phyloP scores from a whole-genome alignment of 1,140 invertebrate genomes.

The Papilio dardanus region DNA sequence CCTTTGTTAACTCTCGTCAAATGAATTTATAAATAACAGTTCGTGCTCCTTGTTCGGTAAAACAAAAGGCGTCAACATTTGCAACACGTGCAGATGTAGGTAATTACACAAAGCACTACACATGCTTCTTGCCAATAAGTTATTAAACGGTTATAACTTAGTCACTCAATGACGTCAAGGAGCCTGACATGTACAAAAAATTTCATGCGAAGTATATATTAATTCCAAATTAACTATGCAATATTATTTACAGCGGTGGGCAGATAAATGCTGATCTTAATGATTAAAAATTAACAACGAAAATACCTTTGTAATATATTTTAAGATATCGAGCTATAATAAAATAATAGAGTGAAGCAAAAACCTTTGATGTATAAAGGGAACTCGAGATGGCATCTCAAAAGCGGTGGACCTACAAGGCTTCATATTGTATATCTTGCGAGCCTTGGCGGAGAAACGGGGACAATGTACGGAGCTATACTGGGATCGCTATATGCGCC shows the following conservation, averaged over 20 bases:
- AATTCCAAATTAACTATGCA: neutral
- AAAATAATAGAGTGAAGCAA: constrained; percentile 11
- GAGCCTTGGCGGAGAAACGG: constrained; percentile 22
- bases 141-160: neutral
- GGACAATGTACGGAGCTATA: constrained; percentile 20
- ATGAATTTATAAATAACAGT: neutral
- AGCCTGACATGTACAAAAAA: neutral
- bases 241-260: too few species aligned
- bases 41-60: neutral
- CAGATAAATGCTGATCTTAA: too few species aligned
- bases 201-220: neutral
- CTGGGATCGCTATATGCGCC: neutral
- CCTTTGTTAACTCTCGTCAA: neutral
- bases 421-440: constrained; percentile 34
- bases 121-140: neutral
- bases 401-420: constrained; percentile 30
- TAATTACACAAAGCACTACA: constrained; percentile 15
- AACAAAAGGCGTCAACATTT: constrained; percentile 19
- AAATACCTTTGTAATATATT: too few species aligned
- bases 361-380: constrained; percentile 13
- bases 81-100: constrained; percentile 5
- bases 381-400: constrained; percentile 31
- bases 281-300: too few species aligned
- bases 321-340: neutral
- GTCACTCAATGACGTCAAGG: constrained; percentile 1